Conservation (phyloP, 1,140 invertebrate species). For the Babylonia areolata region DNA sequence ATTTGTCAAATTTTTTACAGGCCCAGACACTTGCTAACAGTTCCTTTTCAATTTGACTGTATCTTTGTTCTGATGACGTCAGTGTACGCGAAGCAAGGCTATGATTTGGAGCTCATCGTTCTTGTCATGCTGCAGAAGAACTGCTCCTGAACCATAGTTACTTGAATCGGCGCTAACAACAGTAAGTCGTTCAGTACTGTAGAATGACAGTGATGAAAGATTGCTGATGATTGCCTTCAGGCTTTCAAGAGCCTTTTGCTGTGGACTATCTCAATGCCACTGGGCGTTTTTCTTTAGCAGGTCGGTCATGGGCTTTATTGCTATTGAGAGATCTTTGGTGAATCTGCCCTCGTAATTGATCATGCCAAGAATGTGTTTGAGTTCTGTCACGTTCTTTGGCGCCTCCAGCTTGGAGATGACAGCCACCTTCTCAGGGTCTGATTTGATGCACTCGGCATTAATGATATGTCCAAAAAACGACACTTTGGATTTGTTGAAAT, state of each 20-base stretch:
- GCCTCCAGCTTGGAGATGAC: slow-evolving; percentile 52
- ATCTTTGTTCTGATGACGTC: slow-evolving; percentile 73
- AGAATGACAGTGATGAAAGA: slow-evolving; percentile 49
- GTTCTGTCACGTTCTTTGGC: slow-evolving; percentile 55
- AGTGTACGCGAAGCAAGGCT: slow-evolving; percentile 53
- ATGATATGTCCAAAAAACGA: slow-evolving; percentile 44
- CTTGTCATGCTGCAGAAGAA: slow-evolving; percentile 38
- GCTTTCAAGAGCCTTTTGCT: slow-evolving; percentile 34
- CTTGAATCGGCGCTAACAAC: slow-evolving; percentile 35
- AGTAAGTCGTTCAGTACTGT: slow-evolving; percentile 19
- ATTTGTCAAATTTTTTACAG: slow-evolving; percentile 38
- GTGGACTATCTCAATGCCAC: slow-evolving; percentile 37
- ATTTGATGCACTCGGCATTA: slow-evolving; percentile 39
- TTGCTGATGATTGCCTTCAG: slow-evolving; percentile 45
- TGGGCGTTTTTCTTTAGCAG: slow-evolving; percentile 40
- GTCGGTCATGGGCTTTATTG: slow-evolving; percentile 40
- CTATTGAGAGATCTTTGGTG: slow-evolving; percentile 39
- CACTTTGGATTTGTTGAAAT: slow-evolving; percentile 49
- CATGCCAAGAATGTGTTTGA: slow-evolving; percentile 30
- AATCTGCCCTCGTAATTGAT: slow-evolving; percentile 38
- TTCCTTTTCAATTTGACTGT: slow-evolving; percentile 79
- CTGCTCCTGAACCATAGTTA: slow-evolving; percentile 53
- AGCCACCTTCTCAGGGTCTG: slow-evolving; percentile 68
- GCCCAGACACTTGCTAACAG: slow-evolving; percentile 76
- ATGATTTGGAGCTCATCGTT: slow-evolving; percentile 39